Conservation (phyloP, 2,113 vertebrate species). For the Cairina moschata region DNA sequence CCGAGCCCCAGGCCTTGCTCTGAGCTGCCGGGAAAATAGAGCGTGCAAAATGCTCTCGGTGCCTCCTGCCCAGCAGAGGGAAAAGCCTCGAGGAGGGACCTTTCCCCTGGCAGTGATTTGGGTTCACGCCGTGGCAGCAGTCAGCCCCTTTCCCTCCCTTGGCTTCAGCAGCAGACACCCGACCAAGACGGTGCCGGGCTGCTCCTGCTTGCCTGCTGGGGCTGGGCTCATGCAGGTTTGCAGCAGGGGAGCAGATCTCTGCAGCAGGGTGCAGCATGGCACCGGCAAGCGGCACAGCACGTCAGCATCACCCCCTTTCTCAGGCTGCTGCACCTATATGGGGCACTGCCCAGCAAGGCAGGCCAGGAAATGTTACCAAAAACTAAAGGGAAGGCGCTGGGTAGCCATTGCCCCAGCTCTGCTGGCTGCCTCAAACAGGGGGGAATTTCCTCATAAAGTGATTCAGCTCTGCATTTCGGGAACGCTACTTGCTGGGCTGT, state of each 20-base stretch:
- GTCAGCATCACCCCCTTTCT: neutral
- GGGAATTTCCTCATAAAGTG: neutral
- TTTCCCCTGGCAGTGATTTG: neutral
- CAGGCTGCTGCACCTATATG: neutral
- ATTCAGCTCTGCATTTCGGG: neutral
- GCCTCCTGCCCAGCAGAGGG: neutral
- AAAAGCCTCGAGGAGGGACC: neutral
- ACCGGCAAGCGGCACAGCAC: neutral
- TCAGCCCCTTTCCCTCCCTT: neutral
- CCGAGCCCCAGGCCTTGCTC: neutral
- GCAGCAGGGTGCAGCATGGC: neutral
- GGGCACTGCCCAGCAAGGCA: neutral
- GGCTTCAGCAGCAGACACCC: fast-evolving
- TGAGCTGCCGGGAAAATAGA: neutral
- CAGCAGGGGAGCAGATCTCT: neutral
- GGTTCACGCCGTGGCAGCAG: neutral
- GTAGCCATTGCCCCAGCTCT: neutral
- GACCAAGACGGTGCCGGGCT: fast-evolving
- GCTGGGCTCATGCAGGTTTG: neutral
- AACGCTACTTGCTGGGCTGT: neutral
- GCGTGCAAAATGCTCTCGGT: neutral
- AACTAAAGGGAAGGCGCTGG: neutral
- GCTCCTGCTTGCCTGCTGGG: neutral
- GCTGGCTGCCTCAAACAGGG: fast-evolving
- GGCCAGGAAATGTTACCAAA: neutral